Conservation (phyloP, 2,113 vertebrate genomes). For the Antigone vipio region DNA sequence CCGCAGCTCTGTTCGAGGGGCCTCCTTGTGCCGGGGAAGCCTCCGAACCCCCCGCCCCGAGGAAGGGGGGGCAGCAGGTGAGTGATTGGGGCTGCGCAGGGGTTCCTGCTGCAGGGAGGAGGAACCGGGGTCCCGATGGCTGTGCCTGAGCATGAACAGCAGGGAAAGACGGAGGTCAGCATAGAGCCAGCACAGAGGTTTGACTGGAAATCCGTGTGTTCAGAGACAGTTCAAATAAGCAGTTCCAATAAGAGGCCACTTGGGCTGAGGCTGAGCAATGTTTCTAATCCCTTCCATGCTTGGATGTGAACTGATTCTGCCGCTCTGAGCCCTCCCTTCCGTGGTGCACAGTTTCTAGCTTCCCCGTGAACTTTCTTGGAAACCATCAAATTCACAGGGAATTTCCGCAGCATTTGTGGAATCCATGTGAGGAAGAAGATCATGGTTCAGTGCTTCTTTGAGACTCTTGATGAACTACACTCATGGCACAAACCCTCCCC, state of each 20-base stretch:
- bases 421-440: background rate
- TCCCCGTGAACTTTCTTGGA: background rate
- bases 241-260: rapidly evolving
- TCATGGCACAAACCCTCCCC: rapidly evolving
- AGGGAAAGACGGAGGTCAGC: background rate
- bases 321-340: background rate
- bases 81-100: background rate
- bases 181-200: background rate
- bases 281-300: background rate
- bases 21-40: constrained; percentile 78
- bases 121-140: background rate
- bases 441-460: background rate
- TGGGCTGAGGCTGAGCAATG: background rate
- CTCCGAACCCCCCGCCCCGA: constrained; percentile 80
- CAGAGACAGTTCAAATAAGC: background rate
- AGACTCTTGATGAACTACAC: background rate
- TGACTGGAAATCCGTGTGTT: background rate
- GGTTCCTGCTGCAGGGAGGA: background rate
- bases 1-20: constrained; percentile 85
- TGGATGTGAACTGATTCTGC: background rate
- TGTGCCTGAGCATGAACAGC: rapidly evolving
- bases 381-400: background rate
- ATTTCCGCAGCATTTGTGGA: background rate
- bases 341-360: background rate
- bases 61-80: constrained; percentile 82